Evolutionary conservation across 2,888 invertebrate species (phyloP), one percentile per base, ranked within the genome.

Genomic region (Aethes cnicana): DNA sequence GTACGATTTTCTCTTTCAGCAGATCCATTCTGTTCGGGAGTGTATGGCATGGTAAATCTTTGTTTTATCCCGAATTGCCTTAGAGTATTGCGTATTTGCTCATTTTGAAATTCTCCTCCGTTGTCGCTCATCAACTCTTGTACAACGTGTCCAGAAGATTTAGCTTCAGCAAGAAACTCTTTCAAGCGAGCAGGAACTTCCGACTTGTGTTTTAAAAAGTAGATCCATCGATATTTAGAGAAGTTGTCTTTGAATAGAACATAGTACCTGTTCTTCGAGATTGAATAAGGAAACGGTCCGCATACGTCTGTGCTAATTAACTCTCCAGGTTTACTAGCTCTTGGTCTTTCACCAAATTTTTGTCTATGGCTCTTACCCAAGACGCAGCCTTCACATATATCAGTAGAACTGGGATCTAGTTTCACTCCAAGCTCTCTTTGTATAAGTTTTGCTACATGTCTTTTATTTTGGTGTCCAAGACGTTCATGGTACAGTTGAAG

Each of bases 321-420:
- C 30, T 56, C 54, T 30, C 47, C 57, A 18, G 41, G 43, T 33
- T n/a, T 5, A 9, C 11, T 44, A 6, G 55, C 39, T 37, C 37
- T 43, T 39, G 37, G 25, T 47, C 56, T 35, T 8, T 6, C 35
- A 8, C 53, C 54, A 52, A 54, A 56, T 20, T 35, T 33, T 28
- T 23, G 30, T 32, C 55, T 42, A 16, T 53, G 47, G 4, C 28
- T 12, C 26, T 58, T 56, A 18, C 56, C 56, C 37, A 43, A 57
- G 16, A 55, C 39, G 30, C 56, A 58, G 3, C 54, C 52, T 21
- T 41, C 42, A 28, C 58, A 58, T 23, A 54, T 7, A 16, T 50
- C 47, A 26, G 18, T n/a, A n/a, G n/a, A n/a, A n/a, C n/a, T n/a
- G n/a, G n/a, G 35, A 42, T 37, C 23, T 12, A 28, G 18, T 30